phyloP scores from a whole-genome alignment of 2,113 vertebrate genomes.

The Bujurquina vittata region DNA sequence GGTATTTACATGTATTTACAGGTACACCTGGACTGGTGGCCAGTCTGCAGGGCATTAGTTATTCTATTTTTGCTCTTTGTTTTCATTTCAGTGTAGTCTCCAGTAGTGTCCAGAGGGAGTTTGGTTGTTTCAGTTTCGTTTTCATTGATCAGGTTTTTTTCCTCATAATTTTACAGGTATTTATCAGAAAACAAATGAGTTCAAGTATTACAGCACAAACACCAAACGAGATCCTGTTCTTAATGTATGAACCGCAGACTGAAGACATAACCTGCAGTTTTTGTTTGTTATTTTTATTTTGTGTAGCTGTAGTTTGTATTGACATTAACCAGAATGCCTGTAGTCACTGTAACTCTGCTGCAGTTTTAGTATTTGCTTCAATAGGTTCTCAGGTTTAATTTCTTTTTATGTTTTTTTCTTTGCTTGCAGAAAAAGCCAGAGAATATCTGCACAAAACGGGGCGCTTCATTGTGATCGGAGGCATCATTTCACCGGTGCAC shows the following conservation, averaged over 20 bases:
- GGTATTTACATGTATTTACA: no score
- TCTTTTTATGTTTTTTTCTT: constrained; percentile 32
- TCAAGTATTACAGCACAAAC: not conserved
- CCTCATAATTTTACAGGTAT: not conserved
- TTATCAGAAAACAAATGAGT: not conserved
- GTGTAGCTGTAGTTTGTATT: no score
- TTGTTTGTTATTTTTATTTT: no score
- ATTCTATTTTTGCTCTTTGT: not conserved
- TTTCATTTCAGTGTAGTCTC: not conserved
- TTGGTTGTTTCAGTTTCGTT: not conserved
- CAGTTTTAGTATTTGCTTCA: not conserved
- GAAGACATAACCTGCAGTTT: no score
- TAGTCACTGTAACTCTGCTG: no score
- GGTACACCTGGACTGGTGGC: no score
- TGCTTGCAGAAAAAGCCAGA: constrained; percentile 89
- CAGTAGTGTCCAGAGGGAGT: rapidly evolving
- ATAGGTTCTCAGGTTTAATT: not conserved
- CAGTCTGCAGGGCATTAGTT: not conserved
- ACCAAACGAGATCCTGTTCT: not conserved
- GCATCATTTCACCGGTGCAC: constrained; percentile 97
- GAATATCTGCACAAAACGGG: constrained; percentile 95
- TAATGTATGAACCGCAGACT: not conserved
- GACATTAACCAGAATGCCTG: no score
- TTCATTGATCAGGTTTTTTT: not conserved
- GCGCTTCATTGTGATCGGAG: constrained; percentile 96